Evolutionary conservation across 2,888 invertebrate genomes (phyloP), one percentile per base, ranked within the genome.

Genomic region (Philonicus albiceps): DNA sequence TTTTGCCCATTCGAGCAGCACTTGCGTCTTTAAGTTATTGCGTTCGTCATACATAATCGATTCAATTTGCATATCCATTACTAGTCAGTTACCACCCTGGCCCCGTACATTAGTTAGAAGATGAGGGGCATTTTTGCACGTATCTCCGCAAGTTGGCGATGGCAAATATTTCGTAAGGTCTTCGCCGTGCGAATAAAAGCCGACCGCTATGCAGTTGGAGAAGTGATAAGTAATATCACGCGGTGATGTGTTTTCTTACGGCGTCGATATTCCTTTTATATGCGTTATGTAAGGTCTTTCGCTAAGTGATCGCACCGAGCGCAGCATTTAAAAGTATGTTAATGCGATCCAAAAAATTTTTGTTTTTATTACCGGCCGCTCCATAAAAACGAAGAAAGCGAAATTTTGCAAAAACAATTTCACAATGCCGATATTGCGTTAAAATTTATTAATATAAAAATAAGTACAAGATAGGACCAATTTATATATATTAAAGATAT

Each of bases 31-130:
- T 22, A 22, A 72, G 64, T 64, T 55, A 83, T 83, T 83, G 64
- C 83, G 83, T 83, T 72, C 83, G 72, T 83, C 83, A 64, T 64
- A 83, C 37, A 72, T 40, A 83, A 83, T 83, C 83, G 40, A 72
- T 31, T 34, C 37, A 72, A 83, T 83, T 83, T 83, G n/a, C 83
- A 83, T 83, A 81, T 81, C 49, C 53, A 34, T 55, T 64, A 19
- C 53, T 19, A 16, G 34, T 2, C 55, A 5, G 49, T 49, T 49
- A n/a, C 49, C 49, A 30, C 49, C 34, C 4, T n/a, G 11, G 1
- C 37, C 37, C 37, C 37, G 3, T 31, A 8, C 22, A 31, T 8
- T 43, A 13, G 27, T 11, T 64, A 19, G 78, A 78, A 78, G 78
- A 78, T 49, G 64, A 1, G 22, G 22, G 3, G 27, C 19, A 78